Evolutionary conservation across 2,113 vertebrate genomes (phyloP).

Genomic region (Sinosuthora webbiana): DNA sequence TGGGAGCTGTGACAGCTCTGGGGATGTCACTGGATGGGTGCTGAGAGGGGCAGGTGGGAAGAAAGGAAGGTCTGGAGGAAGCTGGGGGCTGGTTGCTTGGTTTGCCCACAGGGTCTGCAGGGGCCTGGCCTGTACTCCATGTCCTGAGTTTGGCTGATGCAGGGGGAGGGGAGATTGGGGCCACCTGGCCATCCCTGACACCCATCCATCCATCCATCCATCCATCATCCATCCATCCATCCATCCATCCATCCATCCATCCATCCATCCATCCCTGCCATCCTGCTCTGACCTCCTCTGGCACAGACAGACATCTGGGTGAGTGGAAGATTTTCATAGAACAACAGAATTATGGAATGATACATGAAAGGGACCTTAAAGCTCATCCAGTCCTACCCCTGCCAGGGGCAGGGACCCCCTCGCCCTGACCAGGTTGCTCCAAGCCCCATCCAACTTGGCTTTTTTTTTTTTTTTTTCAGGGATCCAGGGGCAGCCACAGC

Average conservation of each 20-base stretch:
- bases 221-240: neutral
- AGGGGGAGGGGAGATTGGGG: neutral
- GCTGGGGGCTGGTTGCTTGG: neutral
- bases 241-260: neutral
- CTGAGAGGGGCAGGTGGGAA: neutral
- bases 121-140: neutral
- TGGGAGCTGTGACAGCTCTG: neutral
- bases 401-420: neutral
- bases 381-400: neutral
- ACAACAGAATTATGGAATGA: neutral
- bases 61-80: neutral
- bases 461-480: too few relatives aligned
- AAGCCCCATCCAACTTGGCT: neutral
- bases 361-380: neutral
- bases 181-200: neutral
- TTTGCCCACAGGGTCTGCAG: neutral
- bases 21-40: neutral
- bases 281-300: neutral
- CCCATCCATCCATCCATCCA: neutral
- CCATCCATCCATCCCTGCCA: neutral
- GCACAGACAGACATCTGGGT: neutral
- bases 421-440: neutral
- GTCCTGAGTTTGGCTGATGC: neutral
- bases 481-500: neutral
- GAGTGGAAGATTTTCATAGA: neutral